A percentile compares a stretch with the other conserved stretches of the same genome.
These are phyloP conservation scores for Synanthedon myopaeformis DNA, from an alignment of 2,888 invertebrate genomes.

Conservation along the genomic window DNA sequence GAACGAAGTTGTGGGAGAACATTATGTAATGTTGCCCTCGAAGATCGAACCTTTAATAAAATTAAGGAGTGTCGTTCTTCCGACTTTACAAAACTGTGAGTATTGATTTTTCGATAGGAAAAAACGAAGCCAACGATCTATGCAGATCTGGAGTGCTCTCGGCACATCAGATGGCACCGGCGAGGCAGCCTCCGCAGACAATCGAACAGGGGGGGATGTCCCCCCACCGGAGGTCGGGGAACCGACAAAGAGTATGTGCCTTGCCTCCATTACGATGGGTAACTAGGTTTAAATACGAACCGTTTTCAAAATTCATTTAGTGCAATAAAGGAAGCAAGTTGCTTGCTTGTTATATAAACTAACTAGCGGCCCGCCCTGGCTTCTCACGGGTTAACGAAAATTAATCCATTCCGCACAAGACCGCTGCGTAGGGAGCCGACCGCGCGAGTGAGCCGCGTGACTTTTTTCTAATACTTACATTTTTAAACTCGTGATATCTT, in stretches of 20 bases:
- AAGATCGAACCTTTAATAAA: constrained; percentile 36
- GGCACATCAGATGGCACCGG: constrained; percentile 71
- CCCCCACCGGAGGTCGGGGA: constrained; percentile 52
- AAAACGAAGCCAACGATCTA: constrained; percentile 70
- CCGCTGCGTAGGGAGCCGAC: too few species aligned
- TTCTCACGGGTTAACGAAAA: too few species aligned
- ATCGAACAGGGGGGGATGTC: constrained; percentile 61
- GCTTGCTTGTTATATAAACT: too few species aligned
- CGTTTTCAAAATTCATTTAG: too few species aligned
- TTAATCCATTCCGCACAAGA: too few species aligned
- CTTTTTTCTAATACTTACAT: too few species aligned
- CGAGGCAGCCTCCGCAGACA: constrained; percentile 70
- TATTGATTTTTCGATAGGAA: constrained; percentile 71
- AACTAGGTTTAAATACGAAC: background rate
- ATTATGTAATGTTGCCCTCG: constrained; percentile 3
- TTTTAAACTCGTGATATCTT: too few species aligned
- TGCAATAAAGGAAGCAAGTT: too few species aligned
- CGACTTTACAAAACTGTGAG: constrained; percentile 60
- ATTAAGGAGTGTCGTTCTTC: constrained; percentile 52
- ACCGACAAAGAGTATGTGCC: constrained; percentile 48
- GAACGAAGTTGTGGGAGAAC: too few species aligned
- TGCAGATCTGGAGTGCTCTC: constrained; percentile 72
- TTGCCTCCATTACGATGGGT: background rate
- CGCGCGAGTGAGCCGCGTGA: too few species aligned
- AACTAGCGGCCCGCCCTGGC: too few species aligned